These are phyloP conservation scores for Poeciliopsis gracilis DNA, from an alignment of 2,797 vertebrate species.

Conservation along the genomic window DNA sequence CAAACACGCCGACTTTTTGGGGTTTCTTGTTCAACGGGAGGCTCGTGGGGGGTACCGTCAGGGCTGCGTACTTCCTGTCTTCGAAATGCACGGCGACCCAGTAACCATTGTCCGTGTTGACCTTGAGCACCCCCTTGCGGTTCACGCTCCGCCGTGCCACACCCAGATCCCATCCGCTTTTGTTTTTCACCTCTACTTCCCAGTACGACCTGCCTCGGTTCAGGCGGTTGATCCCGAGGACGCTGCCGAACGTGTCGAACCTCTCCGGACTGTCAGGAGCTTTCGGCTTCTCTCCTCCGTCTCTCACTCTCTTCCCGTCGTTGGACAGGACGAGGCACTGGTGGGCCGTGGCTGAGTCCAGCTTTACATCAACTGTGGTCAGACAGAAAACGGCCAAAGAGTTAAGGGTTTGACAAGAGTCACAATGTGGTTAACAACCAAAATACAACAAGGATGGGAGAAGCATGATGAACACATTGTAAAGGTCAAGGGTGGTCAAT, in stretches of 20 bases:
- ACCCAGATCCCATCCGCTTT: slow-evolving; percentile 51
- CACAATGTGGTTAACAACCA: neutral
- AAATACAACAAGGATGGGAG: neutral
- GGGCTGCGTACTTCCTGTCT: slow-evolving; percentile 28
- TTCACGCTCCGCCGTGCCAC: slow-evolving; percentile 33
- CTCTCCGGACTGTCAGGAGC: neutral
- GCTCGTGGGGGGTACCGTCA: neutral
- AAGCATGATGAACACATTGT: neutral
- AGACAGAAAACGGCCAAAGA: neutral
- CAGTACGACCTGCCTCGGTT: slow-evolving; percentile 51
- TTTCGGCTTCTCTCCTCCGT: neutral
- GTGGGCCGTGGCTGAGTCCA: slow-evolving; percentile 55
- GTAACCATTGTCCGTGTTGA: slow-evolving; percentile 40
- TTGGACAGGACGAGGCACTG: slow-evolving; percentile 41
- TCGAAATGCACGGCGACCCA: slow-evolving; percentile 48
- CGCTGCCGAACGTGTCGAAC: slow-evolving; percentile 31
- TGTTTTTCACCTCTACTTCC: slow-evolving; percentile 59
- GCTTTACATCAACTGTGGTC: slow-evolving; percentile 51
- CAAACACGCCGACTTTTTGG: slow-evolving; percentile 61
- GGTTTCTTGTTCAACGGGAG: slow-evolving; percentile 36
- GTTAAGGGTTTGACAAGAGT: neutral
- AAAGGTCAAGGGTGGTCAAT: neutral
- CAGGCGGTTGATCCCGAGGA: slow-evolving; percentile 44
- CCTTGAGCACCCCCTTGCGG: slow-evolving; percentile 26
- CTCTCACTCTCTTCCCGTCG: slow-evolving; percentile 35